A percentile compares a stretch with the other conserved stretches of the same genome.
phyloP scores from a whole-genome alignment of 2,113 vertebrate genomes.

The Odocoileus virginianus region DNA sequence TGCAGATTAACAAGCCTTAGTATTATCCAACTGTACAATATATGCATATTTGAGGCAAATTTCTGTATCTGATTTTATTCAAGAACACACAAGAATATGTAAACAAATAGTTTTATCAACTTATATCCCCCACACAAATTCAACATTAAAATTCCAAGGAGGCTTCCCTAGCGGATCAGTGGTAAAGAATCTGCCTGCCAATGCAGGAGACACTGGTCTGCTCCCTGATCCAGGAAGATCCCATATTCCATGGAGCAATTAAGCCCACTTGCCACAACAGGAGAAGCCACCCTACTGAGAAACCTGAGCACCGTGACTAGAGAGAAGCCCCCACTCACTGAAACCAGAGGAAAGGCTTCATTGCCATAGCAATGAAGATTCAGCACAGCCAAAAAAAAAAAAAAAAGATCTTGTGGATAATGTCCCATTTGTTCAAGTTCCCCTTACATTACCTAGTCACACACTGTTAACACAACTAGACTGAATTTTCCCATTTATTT shows the following conservation, averaged over 20 bases:
- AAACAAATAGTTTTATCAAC: background rate
- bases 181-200: background rate
- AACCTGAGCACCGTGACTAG: background rate
- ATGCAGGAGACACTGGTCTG: background rate
- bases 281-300: background rate
- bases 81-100: background rate
- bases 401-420: background rate
- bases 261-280: background rate
- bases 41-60: background rate
- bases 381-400: background rate
- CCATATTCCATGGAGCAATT: background rate
- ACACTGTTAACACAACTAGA: background rate
- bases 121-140: background rate
- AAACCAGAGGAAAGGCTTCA: background rate
- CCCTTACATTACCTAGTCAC: background rate
- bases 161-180: background rate
- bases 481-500: background rate
- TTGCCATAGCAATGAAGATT: background rate
- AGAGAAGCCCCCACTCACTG: accelerated
- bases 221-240: background rate
- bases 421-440: background rate
- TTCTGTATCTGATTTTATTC: background rate
- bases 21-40: background rate
- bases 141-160: background rate
- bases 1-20: background rate